Evolutionary conservation across 2,113 vertebrate species (phyloP).

Genomic region (Ciconia boyciana): DNA sequence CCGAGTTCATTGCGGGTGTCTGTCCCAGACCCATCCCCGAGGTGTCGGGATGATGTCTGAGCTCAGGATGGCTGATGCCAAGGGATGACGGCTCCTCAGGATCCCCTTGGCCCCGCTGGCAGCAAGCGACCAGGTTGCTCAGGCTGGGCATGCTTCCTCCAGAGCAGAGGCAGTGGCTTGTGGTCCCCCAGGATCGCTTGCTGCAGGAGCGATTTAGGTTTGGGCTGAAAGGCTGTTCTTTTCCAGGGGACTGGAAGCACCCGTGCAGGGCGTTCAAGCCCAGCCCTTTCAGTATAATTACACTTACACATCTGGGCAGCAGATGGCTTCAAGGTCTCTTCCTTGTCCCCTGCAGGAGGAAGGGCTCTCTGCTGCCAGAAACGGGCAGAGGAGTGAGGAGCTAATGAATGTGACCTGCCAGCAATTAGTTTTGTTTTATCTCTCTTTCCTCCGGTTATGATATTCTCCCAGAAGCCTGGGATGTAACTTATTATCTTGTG

Average conservation of each 20-base stretch:
- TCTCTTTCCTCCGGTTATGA: neutral
- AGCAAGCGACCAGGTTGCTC: rapidly evolving
- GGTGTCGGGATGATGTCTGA: neutral
- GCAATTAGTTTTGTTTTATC: neutral
- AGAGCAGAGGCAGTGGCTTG: neutral
- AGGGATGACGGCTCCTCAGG: rapidly evolving
- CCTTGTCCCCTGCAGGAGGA: neutral
- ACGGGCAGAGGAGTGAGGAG: neutral
- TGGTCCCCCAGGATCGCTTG: neutral
- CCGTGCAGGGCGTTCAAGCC: rapidly evolving
- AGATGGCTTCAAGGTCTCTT: slow-evolving; percentile 57
- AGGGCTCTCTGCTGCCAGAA: neutral
- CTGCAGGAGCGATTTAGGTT: neutral
- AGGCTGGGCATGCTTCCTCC: rapidly evolving
- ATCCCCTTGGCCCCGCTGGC: neutral
- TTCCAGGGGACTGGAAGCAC: neutral
- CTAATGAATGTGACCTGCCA: neutral
- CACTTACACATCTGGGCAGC: slow-evolving; percentile 50
- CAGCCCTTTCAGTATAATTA: neutral
- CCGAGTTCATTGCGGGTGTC: neutral
- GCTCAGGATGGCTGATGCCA: neutral
- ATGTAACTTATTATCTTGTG: neutral
- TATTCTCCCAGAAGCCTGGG: neutral
- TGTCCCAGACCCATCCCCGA: neutral
- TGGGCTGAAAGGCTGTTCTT: neutral